These are phyloP conservation scores for Pelagia noctiluca DNA, from an alignment of 30 jellyfish, hydroid and myxozoan species.

Conservation along the genomic window DNA sequence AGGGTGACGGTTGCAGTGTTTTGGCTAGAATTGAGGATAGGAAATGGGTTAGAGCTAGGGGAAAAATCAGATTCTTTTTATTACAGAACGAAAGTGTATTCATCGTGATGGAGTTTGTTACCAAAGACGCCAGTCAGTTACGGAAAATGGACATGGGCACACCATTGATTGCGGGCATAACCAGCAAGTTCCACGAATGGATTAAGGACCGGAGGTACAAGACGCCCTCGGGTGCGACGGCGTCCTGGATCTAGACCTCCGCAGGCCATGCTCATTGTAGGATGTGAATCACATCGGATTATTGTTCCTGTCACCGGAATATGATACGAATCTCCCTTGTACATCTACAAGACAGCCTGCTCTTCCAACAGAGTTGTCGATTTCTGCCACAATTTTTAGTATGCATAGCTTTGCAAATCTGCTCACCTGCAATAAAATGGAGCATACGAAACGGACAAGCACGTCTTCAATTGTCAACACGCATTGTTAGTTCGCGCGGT, in stretches of 20 bases:
- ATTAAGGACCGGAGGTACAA: slow-evolving; percentile 40
- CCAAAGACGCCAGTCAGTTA: slow-evolving; percentile 6
- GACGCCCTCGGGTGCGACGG: slow-evolving; percentile 9
- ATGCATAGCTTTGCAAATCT: too few relatives aligned
- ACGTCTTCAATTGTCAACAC: too few relatives aligned
- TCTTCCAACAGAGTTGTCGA: too few relatives aligned
- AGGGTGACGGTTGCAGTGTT: not conserved
- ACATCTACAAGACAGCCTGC: too few relatives aligned
- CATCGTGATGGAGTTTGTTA: slow-evolving; percentile 25
- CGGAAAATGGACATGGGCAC: slow-evolving; percentile 55
- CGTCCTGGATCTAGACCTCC: slow-evolving; percentile 70
- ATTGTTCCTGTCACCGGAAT: too few relatives aligned
- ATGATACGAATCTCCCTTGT: too few relatives aligned
- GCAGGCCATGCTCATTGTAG: too few relatives aligned
- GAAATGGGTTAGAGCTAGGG: not conserved
- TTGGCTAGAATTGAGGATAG: not conserved
- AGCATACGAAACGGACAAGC: too few relatives aligned
- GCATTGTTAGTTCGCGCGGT: too few relatives aligned
- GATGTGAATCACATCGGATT: too few relatives aligned
- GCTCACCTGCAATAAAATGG: too few relatives aligned
- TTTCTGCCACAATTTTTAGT: too few relatives aligned
- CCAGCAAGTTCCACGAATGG: slow-evolving; percentile 67
- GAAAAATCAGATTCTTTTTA: not conserved
- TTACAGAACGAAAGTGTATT: slow-evolving; percentile 57
- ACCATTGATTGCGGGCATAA: slow-evolving; percentile 66